Percentiles rank a stretch among this genome's conserved stretches.
These are phyloP conservation scores for Artemisiospiza belli DNA, from an alignment of 2,113 vertebrate species.

Conservation along the genomic window DNA sequence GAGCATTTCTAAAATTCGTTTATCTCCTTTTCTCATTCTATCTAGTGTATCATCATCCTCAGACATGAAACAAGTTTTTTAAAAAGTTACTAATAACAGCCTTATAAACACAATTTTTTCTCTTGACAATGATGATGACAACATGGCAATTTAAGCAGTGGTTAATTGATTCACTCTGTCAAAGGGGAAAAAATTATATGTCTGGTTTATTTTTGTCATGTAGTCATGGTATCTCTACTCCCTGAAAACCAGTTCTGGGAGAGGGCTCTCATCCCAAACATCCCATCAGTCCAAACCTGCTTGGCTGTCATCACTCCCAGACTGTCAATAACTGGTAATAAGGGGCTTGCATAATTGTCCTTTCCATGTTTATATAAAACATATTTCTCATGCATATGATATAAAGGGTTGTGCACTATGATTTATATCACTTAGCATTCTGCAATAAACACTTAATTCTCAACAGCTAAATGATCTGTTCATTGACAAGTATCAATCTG, in stretches of 20 bases:
- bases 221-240: background rate
- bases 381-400: background rate
- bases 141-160: background rate
- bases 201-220: background rate
- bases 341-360: background rate
- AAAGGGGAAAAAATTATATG: background rate
- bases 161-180: background rate
- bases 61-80: background rate
- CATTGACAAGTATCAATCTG: background rate
- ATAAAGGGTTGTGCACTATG: background rate
- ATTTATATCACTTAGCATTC: background rate
- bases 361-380: background rate
- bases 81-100: background rate
- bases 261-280: background rate
- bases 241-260: background rate
- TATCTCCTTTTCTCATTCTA: background rate
- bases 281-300: background rate
- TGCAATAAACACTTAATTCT: background rate
- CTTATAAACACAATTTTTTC: background rate
- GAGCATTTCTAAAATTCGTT: background rate
- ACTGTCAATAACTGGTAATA: conserved; percentile 46
- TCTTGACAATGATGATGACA: background rate
- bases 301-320: conserved; percentile 5
- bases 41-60: background rate
- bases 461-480: background rate